Conservation (phyloP, 2,113 vertebrate species). For the Rhynchopsitta pachyrhyncha region DNA sequence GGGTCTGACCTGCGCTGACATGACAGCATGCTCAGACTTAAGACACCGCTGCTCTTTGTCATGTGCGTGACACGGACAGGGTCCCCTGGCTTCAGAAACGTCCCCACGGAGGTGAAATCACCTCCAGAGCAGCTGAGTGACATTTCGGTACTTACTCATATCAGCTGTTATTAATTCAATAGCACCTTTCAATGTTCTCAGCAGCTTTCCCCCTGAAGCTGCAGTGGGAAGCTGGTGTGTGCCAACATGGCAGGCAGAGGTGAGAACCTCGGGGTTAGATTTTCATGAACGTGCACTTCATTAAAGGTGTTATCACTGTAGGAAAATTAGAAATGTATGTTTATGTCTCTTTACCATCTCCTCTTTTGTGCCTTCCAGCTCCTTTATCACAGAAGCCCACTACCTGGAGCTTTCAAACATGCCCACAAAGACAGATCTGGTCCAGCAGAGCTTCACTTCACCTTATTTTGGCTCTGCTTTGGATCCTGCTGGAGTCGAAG, state of each 20-base stretch:
- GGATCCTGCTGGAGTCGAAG: background rate
- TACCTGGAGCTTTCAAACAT: background rate
- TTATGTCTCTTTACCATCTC: background rate
- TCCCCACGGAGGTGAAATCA: background rate
- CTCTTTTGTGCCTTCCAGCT: background rate
- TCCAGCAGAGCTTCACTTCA: background rate
- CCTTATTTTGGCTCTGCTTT: background rate
- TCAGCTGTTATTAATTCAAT: conserved; percentile 50
- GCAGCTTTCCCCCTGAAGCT: background rate
- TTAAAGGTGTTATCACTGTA: background rate
- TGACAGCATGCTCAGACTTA: background rate
- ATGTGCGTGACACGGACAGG: fast-evolving
- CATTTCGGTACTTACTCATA: background rate
- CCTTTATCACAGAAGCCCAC: background rate
- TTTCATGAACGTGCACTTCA: background rate
- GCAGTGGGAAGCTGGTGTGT: background rate
- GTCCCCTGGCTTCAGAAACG: background rate
- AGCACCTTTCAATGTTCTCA: conserved; percentile 12
- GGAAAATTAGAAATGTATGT: background rate
- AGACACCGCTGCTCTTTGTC: background rate
- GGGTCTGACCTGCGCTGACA: background rate
- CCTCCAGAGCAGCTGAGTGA: background rate
- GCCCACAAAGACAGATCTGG: background rate
- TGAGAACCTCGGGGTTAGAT: background rate
- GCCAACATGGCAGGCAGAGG: background rate